A percentile compares a stretch with the other conserved stretches of the same genome.
Conservation (phyloP, 2,888 invertebrate species). For the Spisula solida region DNA sequence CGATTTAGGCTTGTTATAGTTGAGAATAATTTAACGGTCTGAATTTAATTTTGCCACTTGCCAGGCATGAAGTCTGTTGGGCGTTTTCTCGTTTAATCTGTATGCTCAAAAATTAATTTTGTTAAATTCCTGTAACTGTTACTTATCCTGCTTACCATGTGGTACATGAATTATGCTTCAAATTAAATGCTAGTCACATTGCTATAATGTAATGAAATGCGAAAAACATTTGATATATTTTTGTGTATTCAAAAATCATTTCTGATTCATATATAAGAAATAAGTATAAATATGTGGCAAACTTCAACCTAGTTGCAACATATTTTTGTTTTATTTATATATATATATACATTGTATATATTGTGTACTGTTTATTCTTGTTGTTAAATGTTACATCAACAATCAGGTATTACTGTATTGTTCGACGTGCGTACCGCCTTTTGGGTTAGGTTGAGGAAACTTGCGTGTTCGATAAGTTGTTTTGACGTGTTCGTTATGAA, state of each 20-base stretch:
- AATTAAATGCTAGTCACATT: not conserved
- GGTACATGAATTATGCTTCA: slow-evolving; percentile 17
- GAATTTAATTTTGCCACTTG: no score
- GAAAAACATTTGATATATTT: not conserved
- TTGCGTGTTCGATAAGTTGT: not conserved
- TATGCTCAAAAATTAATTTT: no score
- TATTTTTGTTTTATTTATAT: not conserved
- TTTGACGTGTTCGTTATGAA: not conserved
- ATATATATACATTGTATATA: not conserved
- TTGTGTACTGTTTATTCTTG: not conserved
- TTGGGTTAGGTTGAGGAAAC: not conserved
- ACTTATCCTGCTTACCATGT: not conserved
- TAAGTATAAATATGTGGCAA: no score
- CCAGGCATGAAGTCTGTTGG: no score
- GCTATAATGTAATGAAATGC: not conserved
- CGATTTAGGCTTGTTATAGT: no score
- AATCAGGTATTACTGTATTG: not conserved
- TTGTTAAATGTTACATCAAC: not conserved
- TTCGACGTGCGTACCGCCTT: not conserved
- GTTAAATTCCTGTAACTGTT: not conserved
- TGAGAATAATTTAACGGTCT: no score
- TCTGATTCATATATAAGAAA: no score
- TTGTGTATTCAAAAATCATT: no score
- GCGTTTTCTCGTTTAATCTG: no score
- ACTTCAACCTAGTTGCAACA: no score